Evolutionary conservation across 2,113 vertebrate species (phyloP), one percentile per base, ranked within the genome.

Genomic region (Salvelinus fontinalis): DNA sequence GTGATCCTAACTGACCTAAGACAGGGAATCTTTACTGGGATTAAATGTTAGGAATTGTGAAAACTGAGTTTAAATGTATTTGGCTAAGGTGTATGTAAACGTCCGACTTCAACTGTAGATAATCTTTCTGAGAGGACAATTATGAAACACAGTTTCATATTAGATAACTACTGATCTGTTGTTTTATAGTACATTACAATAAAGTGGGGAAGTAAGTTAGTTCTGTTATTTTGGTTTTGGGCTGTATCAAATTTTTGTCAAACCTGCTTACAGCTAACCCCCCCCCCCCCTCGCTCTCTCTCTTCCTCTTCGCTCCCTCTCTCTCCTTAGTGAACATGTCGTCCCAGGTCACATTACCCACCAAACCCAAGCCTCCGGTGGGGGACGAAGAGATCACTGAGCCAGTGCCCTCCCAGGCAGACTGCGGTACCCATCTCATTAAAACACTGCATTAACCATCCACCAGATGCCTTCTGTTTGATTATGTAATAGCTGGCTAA

Each of bases 361-460:
- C 79, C 12, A 39, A 9, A 39, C 62, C 78, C n/a, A 77, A 59
- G 3, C 54, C 75, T 20, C 51, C 71, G 2, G 20, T 22, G n/a
- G 60, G 22, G 2, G 66, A 78, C 4, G 57, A 72, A 0, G 67
- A 78, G 13, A 74, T 71, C 44, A 81, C 74, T 0, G 68, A 83
- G 44, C 75, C 69, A 13, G 44, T 83, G 18, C 64, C 77, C 44
- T 82, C 80, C 4, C 80, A 83, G 18, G 31, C 74, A 18, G 79
- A 87, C 71, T 31, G 81, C 8, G 84, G 88, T 90, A 81, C 8
- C 62, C 18, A 51, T 39, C 49, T 74, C 49, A 54, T 54, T 54
- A 54, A 54, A 54, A 54, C 49, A 54, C 49, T 54, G 16, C 49
- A 13, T 54, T 18, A 13, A 54, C 49, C 16, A 1, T 64, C 22